Conservation (phyloP, 1,140 invertebrate genomes). For the Pemphigus obesinymphae region DNA sequence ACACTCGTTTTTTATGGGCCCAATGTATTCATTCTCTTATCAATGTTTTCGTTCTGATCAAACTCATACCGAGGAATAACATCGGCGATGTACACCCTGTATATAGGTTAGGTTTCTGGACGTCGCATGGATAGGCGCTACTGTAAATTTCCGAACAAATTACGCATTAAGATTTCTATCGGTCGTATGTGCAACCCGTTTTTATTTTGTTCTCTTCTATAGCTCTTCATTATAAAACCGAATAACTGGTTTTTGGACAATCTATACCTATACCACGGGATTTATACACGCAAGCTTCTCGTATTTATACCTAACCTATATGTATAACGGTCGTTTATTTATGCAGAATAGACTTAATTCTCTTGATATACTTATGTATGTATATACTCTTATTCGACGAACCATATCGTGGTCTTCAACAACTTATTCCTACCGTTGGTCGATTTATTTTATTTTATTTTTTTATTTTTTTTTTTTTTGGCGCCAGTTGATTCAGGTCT, state of each 20-base stretch:
- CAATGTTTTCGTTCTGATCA: too few species aligned
- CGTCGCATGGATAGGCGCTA: not conserved
- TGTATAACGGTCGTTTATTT: not conserved
- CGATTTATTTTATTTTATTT: too few species aligned
- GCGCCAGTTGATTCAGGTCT: not conserved
- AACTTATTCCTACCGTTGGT: too few species aligned
- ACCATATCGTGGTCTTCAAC: too few species aligned
- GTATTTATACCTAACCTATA: too few species aligned
- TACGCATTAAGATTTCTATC: not conserved
- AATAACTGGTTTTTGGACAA: constrained; percentile 10
- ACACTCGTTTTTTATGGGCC: too few species aligned
- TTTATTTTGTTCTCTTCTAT: not conserved
- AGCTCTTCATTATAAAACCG: not conserved
- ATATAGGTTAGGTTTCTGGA: too few species aligned
- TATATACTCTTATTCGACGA: not conserved
- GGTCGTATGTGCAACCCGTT: not conserved
- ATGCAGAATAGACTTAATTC: not conserved
- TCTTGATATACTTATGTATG: not conserved
- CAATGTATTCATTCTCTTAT: too few species aligned
- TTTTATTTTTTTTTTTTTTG: not conserved
- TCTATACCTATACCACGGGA: not conserved
- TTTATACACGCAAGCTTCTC: not conserved
- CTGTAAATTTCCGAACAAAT: constrained; percentile 12
- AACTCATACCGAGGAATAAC: too few species aligned
- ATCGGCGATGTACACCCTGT: too few species aligned